Conservation (phyloP, 2,113 vertebrate species). For the Penelope pileata region DNA sequence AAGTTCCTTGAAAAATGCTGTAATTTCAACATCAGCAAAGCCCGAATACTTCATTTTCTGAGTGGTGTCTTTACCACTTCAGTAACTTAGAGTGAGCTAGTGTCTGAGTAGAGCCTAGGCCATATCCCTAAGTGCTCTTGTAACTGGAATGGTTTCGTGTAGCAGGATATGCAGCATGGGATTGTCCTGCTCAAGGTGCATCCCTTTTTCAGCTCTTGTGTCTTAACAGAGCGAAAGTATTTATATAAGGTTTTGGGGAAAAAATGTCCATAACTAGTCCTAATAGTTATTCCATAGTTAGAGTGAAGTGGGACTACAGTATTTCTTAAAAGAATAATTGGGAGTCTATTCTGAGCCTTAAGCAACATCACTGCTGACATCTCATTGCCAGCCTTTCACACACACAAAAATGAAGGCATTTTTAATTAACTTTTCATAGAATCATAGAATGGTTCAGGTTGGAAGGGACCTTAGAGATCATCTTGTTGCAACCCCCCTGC, state of each 20-base stretch:
- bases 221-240: neutral
- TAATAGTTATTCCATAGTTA: neutral
- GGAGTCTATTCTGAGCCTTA: neutral
- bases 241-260: neutral
- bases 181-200: neutral
- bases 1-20: neutral
- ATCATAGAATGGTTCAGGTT: too few species aligned
- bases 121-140: neutral
- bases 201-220: neutral
- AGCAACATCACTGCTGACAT: neutral
- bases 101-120: neutral
- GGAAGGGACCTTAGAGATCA: too few species aligned
- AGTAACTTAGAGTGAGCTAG: neutral
- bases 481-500: too few species aligned
- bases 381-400: neutral
- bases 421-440: constrained; percentile 13
- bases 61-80: neutral
- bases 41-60: neutral
- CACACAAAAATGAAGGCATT: neutral
- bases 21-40: neutral
- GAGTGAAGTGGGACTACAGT: neutral
- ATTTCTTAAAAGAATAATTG: neutral
- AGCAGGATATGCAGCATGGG: fast-evolving
- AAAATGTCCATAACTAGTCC: neutral
- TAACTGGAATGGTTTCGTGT: neutral